These are phyloP conservation scores for Falco columbarius DNA, from an alignment of 2,797 vertebrate species.

Conservation along the genomic window DNA sequence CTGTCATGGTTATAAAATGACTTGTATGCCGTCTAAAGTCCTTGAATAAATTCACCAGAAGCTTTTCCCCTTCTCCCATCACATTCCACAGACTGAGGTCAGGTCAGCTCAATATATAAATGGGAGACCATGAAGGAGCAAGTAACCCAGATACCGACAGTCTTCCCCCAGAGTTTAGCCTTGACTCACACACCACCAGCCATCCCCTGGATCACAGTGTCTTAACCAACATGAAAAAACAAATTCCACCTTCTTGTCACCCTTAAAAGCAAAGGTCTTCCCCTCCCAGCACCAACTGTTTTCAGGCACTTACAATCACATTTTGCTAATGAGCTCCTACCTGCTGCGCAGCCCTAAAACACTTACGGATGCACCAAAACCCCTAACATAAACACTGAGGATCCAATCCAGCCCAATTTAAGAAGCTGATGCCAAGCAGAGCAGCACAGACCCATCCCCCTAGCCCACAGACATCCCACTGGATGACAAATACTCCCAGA, in stretches of 20 bases:
- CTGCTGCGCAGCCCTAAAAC: neutral
- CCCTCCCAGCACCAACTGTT: rapidly evolving
- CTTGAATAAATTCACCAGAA: neutral
- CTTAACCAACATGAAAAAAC: neutral
- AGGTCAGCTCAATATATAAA: neutral
- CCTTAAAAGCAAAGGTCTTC: neutral
- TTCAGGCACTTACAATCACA: rapidly evolving
- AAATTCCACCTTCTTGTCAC: neutral
- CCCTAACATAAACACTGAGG: rapidly evolving
- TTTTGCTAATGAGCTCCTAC: neutral
- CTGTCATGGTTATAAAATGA: neutral
- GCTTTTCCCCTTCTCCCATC: neutral
- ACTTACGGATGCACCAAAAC: rapidly evolving
- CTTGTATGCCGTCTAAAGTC: neutral
- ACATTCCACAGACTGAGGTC: neutral
- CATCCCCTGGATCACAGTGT: rapidly evolving
- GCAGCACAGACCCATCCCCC: neutral
- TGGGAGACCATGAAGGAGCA: neutral
- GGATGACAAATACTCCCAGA: neutral
- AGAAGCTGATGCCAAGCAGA: neutral
- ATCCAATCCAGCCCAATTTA: rapidly evolving
- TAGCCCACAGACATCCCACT: rapidly evolving
- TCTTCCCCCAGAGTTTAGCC: neutral
- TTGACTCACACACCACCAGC: rapidly evolving
- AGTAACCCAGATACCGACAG: neutral